These are phyloP conservation scores for human DNA, from an alignment of 2,113 vertebrate genomes.

Conservation along the genomic window GRCh38 chrX:27950501-27951000, in stretches of 20 bases:
- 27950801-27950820: not conserved
- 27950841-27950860: not conserved
- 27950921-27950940: not conserved
- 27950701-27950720: not conserved
- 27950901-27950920: not conserved
- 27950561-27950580: not conserved
- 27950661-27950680: not conserved
- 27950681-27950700: not conserved
- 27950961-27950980: not conserved
- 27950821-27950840: not conserved
- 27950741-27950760: not conserved
- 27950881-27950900: not conserved
- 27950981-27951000: not conserved
- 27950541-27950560: not conserved
- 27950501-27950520: not conserved
- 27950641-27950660: not conserved
- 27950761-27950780: not conserved
- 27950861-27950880: not conserved
- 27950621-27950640: not conserved
- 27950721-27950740: not conserved
- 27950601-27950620: not conserved
- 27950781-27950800: not conserved
- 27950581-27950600: not conserved
- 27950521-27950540: not conserved
- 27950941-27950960: not conserved